These are phyloP conservation scores for Tragelaphus scriptus DNA, from an alignment of 2,113 vertebrate species.

Conservation along the genomic window DNA sequence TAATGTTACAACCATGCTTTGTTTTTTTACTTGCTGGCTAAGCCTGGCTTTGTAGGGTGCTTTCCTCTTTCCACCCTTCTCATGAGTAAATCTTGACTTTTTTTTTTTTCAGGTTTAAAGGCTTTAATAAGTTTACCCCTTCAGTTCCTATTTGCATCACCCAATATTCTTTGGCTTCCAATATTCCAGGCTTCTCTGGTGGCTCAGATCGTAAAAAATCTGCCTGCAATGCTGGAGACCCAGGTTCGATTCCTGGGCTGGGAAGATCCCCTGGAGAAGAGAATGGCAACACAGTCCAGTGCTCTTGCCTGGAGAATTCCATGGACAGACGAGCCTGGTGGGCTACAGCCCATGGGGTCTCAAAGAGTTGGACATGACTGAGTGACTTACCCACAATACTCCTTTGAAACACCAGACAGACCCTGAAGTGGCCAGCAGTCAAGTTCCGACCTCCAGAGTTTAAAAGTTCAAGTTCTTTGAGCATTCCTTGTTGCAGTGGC, in stretches of 20 bases:
- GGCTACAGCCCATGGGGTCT: background rate
- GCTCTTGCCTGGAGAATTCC: background rate
- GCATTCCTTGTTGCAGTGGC: background rate
- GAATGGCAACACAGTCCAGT: background rate
- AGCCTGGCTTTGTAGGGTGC: background rate
- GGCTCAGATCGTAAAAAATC: background rate
- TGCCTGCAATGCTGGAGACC: background rate
- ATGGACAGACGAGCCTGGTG: background rate
- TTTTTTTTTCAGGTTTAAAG: slow-evolving; percentile 17
- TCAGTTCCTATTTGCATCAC: slow-evolving; percentile 16
- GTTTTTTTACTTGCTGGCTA: background rate
- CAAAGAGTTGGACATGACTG: background rate
- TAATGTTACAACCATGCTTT: background rate
- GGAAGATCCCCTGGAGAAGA: background rate
- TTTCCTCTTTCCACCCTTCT: background rate
- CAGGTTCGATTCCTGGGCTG: background rate
- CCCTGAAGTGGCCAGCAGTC: background rate
- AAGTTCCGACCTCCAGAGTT: background rate
- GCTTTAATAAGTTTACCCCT: slow-evolving; percentile 56
- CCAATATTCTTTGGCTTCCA: slow-evolving; percentile 62
- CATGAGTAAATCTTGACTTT: background rate
- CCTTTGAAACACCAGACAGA: background rate
- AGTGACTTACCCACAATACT: background rate
- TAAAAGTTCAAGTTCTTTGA: background rate
- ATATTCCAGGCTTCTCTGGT: background rate